phyloP scores from a whole-genome alignment of 2,888 invertebrate genomes.

The Apodemia hepburni region DNA sequence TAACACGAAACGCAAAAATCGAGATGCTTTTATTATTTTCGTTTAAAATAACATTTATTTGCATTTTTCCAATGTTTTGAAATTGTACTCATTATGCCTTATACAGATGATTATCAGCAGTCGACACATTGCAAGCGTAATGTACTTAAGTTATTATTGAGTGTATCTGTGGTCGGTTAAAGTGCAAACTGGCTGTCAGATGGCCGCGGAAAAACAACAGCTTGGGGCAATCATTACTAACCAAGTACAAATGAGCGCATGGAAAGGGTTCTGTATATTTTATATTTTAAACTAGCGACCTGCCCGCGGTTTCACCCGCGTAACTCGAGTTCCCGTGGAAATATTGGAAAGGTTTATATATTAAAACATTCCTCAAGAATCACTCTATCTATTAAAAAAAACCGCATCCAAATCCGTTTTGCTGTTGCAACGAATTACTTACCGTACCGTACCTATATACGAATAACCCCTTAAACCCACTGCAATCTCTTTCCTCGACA shows the following conservation, averaged over 20 bases:
- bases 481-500: too few relatives aligned
- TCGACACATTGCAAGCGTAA: slow-evolving; percentile 45
- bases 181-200: slow-evolving; percentile 42
- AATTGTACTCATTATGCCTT: neutral
- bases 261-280: neutral
- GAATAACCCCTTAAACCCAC: neutral
- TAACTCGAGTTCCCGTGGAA: too few relatives aligned
- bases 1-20: neutral
- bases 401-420: too few relatives aligned
- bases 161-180: slow-evolving; percentile 35
- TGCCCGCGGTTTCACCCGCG: too few relatives aligned
- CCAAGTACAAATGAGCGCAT: neutral
- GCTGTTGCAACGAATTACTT: too few relatives aligned
- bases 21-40: neutral
- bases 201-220: slow-evolving; percentile 43
- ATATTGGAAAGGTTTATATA: too few relatives aligned
- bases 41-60: slow-evolving; percentile 10
- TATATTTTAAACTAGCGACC: too few relatives aligned
- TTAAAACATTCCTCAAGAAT: too few relatives aligned
- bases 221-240: slow-evolving; percentile 18
- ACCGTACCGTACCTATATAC: too few relatives aligned
- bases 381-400: too few relatives aligned
- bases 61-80: neutral
- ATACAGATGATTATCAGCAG: slow-evolving; percentile 21
- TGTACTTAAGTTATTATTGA: slow-evolving; percentile 33